Conservation (phyloP, 2,797 vertebrate species). For the Synaphobranchus kaupii region DNA sequence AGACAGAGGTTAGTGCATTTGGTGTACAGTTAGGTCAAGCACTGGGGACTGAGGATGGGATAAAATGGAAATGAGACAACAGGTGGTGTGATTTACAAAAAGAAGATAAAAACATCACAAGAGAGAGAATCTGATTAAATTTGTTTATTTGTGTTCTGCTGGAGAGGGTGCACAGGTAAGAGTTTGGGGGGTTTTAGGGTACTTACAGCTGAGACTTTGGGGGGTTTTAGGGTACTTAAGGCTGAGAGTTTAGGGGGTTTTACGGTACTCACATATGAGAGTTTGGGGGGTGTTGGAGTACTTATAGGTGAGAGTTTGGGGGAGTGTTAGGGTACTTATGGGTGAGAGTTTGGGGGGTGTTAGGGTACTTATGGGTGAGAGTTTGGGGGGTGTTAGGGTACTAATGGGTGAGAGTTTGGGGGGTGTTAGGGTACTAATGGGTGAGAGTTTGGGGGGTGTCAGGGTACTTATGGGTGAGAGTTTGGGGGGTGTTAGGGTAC, state of each 20-base stretch:
- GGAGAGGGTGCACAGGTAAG: background rate
- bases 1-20: slow-evolving; percentile 52
- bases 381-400: background rate
- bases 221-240: too few relatives aligned
- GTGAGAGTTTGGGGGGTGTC: background rate
- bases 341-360: background rate
- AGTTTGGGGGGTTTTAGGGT: too few relatives aligned
- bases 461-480: background rate
- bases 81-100: background rate
- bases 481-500: background rate
- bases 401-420: background rate
- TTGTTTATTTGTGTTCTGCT: background rate
- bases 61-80: background rate
- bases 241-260: background rate
- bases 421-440: background rate
- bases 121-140: background rate
- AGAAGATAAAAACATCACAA: background rate
- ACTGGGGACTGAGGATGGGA: background rate
- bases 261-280: background rate
- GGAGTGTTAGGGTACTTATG: background rate
- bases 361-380: background rate
- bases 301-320: background rate
- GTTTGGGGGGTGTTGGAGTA: background rate
- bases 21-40: slow-evolving; percentile 15
- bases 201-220: too few relatives aligned